Conservation (phyloP, 2,113 vertebrate species). For the Oenanthe oenanthe region DNA sequence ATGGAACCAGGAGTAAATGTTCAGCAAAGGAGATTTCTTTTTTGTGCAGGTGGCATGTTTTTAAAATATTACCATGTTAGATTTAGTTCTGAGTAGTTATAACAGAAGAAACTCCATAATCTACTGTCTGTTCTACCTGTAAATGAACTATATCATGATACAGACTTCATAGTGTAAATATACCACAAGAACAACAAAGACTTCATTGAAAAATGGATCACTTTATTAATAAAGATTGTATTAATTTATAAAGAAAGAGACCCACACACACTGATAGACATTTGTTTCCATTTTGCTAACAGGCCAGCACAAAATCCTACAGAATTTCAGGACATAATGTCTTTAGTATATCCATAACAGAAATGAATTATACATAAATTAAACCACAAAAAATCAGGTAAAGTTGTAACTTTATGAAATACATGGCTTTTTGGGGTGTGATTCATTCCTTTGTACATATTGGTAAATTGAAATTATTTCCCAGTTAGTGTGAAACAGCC, state of each 20-base stretch:
- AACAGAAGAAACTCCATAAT: neutral
- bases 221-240: neutral
- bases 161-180: neutral
- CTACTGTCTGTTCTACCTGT: neutral
- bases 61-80: neutral
- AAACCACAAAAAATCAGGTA: neutral
- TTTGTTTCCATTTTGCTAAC: neutral
- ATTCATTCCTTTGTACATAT: neutral
- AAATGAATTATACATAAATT: neutral
- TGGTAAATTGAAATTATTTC: neutral
- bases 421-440: neutral
- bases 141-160: neutral
- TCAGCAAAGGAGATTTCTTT: neutral
- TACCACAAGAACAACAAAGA: neutral
- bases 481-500: neutral
- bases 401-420: neutral
- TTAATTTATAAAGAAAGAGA: neutral
- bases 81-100: neutral
- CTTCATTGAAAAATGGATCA: neutral
- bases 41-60: neutral
- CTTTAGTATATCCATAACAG: neutral
- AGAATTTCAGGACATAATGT: neutral
- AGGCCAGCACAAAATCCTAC: neutral
- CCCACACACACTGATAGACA: neutral
- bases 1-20: neutral